Percentiles rank a stretch among this genome's conserved stretches.
phyloP scores from a whole-genome alignment of 1,140 invertebrate species.

The Eriocheir sinensis region DNA sequence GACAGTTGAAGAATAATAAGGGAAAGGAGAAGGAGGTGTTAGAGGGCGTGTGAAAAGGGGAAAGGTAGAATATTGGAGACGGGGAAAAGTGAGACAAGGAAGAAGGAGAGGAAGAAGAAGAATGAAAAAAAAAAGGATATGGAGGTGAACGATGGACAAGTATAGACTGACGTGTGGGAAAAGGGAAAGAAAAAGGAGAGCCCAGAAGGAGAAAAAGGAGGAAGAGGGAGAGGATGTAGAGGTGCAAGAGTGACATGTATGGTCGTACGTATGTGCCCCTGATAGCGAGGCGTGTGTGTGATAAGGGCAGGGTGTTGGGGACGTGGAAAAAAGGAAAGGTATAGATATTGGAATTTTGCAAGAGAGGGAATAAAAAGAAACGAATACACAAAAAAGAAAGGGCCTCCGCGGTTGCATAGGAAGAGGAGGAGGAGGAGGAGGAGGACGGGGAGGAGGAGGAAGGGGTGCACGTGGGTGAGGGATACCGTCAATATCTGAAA shows the following conservation, averaged over 20 bases:
- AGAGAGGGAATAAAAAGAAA: neutral
- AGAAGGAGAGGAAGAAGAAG: neutral
- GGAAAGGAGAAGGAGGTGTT: neutral
- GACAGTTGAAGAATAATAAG: neutral
- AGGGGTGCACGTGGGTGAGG: neutral
- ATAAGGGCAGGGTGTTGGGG: neutral
- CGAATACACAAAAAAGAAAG: no score
- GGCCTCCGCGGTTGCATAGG: no score
- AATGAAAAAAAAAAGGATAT: neutral
- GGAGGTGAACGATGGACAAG: neutral
- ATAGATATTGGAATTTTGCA: neutral
- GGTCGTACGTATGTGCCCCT: neutral
- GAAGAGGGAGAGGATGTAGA: neutral
- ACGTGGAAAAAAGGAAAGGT: neutral
- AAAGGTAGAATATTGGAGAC: no score
- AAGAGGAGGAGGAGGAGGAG: slow-evolving; percentile 17
- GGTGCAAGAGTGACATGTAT: neutral
- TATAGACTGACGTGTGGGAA: neutral
- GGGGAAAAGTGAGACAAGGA: no score
- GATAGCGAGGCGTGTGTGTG: neutral
- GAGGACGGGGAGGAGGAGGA: neutral
- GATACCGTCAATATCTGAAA: neutral
- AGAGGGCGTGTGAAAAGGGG: neutral
- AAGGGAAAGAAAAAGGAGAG: no score
- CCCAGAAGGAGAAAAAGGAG: no score